A percentile compares a stretch with the other conserved stretches of the same genome.
Evolutionary conservation across 2,888 invertebrate genomes (phyloP).

Genomic region (Brachypterus glaber): DNA sequence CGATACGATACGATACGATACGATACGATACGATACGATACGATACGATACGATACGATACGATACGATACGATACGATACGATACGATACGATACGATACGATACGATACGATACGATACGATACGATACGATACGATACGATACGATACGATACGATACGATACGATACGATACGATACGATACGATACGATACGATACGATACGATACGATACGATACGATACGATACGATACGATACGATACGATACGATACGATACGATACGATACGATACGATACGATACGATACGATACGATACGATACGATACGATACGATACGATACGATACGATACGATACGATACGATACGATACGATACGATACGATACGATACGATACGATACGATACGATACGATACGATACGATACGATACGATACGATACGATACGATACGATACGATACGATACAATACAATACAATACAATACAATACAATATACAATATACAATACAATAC

Average conservation of each 20-base stretch:
- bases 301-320: conserved; percentile 4
- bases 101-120: conserved; percentile 1
- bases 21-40: conserved; percentile 3
- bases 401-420: conserved; percentile 1
- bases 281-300: conserved; percentile 4
- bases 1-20: conserved; percentile 5
- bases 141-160: neutral
- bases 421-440: conserved; percentile 2
- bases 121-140: conserved; percentile 1
- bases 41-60: conserved; percentile 2
- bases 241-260: conserved; percentile 5
- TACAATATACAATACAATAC: no score
- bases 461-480: conserved; percentile 3
- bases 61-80: conserved; percentile 1
- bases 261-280: neutral
- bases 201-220: conserved; percentile 2
- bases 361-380: conserved; percentile 1
- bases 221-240: no score
- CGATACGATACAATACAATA: conserved; percentile 3
- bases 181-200: conserved; percentile 2
- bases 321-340: conserved; percentile 5
- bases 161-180: conserved; percentile 1
- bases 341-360: conserved; percentile 1
- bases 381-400: neutral
- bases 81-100: neutral